Evolutionary conservation across 2,888 invertebrate genomes (phyloP), one percentile per base, ranked within the genome.

Genomic region (Leptura quadrifasciata): DNA sequence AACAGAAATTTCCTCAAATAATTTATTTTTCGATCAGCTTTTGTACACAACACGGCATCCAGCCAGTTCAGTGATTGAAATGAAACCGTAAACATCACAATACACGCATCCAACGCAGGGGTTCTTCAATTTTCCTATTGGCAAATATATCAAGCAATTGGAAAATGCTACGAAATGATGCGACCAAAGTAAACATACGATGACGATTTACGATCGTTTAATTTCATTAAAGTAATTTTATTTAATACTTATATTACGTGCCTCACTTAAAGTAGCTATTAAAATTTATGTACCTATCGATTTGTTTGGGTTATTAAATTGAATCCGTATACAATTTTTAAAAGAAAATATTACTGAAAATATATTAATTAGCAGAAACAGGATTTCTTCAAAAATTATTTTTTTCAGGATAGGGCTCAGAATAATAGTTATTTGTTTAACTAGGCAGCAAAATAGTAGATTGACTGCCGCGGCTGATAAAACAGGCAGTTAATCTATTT

Each of bases 61-160:
- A 18, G n/a, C 15, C 3, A 47, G 47, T 47, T 47, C 63, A 21
- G 39, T 12, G 21, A 63, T 39, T 39, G 63, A 39, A 63, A 47
- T 63, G 63, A 63, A 63, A 47, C 18, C 39, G 39, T 39, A 39
- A 63, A 39, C 18, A 63, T 20, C 39, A 63, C 63, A 63, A 63
- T 63, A 63, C 39, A 18, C 39, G 39, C 39, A 63, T 61, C 63
- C 35, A 31, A 31, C 35, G 6, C 31, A 18, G 31, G 39, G 18
- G 63, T 39, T 63, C 39, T 39, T n/a, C 39, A 63, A 39, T 6
- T 63, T 63, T 63, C 39, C 60, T 8, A 31, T 61, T 31, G 31
- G 2, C 17, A 39, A 63, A 35, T 39, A 39, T 39, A 63, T 63
- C 18, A 39, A 47, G 12, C 39, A 31, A 12, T 35, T 17, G n/a